Evolutionary conservation across 2,888 invertebrate genomes (phyloP).

Genomic region (Napeogenes inachia): DNA sequence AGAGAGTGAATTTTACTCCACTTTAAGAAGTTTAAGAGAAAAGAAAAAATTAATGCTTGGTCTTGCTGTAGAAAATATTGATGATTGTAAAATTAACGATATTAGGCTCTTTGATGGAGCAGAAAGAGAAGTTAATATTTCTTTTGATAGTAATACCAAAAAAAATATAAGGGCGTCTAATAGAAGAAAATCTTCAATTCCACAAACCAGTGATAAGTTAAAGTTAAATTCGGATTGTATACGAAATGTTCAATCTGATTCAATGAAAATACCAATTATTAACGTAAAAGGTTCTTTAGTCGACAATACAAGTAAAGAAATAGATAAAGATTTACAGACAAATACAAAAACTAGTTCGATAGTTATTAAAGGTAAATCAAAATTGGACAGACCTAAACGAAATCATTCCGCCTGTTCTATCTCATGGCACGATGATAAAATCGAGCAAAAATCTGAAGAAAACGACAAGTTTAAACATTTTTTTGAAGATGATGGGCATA

Average conservation of each 20-base stretch:
- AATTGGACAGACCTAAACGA: conserved; percentile 52
- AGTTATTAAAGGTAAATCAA: conserved; percentile 40
- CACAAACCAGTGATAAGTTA: conserved; percentile 13
- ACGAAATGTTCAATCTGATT: conserved; percentile 32
- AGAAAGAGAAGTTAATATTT: conserved; percentile 27
- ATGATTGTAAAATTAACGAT: conserved; percentile 38
- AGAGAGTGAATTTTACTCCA: conserved; percentile 85
- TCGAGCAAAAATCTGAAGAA: conserved; percentile 52
- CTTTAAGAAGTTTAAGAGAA: conserved; percentile 80
- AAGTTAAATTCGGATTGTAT: conserved; percentile 23
- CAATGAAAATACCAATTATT: conserved; percentile 39
- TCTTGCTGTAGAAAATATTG: conserved; percentile 53
- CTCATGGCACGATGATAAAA: conserved; percentile 66
- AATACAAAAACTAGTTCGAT: conserved; percentile 40
- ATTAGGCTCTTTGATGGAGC: conserved; percentile 27
- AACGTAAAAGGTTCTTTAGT: conserved; percentile 30
- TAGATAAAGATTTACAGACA: conserved; percentile 34
- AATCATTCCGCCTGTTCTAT: conserved; percentile 71
- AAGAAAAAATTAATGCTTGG: conserved; percentile 77
- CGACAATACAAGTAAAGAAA: conserved; percentile 23
- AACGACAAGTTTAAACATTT: conserved; percentile 64
- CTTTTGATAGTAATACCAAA: conserved; percentile 17
- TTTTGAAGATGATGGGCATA: conserved; percentile 51
- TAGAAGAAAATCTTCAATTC: conserved; percentile 15
- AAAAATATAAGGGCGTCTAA: conserved; percentile 15